Percentiles rank a stretch among this genome's conserved stretches.
Evolutionary conservation across 2,888 invertebrate species (phyloP).

Genomic region (Amorpha juglandis): DNA sequence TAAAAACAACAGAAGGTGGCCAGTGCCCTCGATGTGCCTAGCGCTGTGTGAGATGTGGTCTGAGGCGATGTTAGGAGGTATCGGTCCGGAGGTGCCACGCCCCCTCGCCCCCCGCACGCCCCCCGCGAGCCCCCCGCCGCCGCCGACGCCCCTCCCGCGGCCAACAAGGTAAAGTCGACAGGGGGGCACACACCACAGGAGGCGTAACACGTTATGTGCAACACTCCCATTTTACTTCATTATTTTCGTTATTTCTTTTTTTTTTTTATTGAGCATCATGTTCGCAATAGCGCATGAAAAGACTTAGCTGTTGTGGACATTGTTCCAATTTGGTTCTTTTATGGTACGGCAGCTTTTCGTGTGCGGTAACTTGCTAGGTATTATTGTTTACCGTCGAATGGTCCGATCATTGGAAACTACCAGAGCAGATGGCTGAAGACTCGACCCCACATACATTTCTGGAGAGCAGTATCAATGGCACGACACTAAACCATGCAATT

Average conservation of each 20-base stretch:
- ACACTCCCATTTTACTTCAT: slow-evolving; percentile 67
- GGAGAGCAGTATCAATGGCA: neutral
- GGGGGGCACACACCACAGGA: slow-evolving; percentile 73
- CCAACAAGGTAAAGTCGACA: slow-evolving; percentile 74
- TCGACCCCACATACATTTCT: neutral
- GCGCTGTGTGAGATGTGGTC: slow-evolving; percentile 81
- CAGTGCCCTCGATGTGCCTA: slow-evolving; percentile 76
- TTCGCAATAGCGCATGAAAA: slow-evolving; percentile 16
- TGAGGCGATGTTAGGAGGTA: slow-evolving; percentile 75
- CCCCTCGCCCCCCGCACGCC: slow-evolving; percentile 37
- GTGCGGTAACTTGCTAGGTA: slow-evolving; percentile 59
- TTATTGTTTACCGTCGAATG: slow-evolving; percentile 58
- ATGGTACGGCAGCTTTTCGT: slow-evolving; percentile 55
- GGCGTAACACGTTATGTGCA: slow-evolving; percentile 73
- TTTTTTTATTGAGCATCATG: slow-evolving; percentile 32
- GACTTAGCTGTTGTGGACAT: slow-evolving; percentile 35
- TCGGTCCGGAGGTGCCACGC: slow-evolving; percentile 49
- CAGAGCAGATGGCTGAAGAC: neutral
- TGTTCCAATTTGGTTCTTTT: slow-evolving; percentile 40
- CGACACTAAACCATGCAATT: neutral
- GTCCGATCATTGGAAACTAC: no score
- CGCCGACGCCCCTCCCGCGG: slow-evolving; percentile 47
- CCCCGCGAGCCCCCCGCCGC: slow-evolving; percentile 39
- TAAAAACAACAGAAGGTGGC: slow-evolving; percentile 84
- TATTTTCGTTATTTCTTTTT: slow-evolving; percentile 45